A percentile compares a stretch with the other conserved stretches of the same genome.
phyloP scores from a whole-genome alignment of 2,888 invertebrate species.

The Agrotis ipsilon region DNA sequence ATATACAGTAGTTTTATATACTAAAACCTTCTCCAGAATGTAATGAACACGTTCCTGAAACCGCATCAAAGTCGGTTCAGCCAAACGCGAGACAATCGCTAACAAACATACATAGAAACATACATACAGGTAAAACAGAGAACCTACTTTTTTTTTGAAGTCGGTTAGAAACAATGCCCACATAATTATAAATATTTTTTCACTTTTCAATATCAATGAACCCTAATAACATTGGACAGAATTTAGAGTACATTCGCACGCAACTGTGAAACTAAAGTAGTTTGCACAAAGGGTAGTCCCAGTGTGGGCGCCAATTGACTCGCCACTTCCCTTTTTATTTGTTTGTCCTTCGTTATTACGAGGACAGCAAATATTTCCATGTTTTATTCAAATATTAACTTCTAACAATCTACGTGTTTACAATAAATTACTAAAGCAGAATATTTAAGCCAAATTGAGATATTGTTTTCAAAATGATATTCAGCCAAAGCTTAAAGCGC shows the following conservation, averaged over 20 bases:
- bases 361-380: constrained; percentile 15
- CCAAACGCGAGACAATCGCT: no score
- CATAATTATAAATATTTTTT: not conserved
- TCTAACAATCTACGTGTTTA: constrained; percentile 17
- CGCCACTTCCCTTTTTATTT: constrained; percentile 24
- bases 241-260: constrained; percentile 18
- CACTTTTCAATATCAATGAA: not conserved
- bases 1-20: no score
- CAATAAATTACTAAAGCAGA: constrained; percentile 6
- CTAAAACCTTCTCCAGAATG: no score
- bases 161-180: no score
- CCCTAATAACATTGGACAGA: constrained; percentile 13
- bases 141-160: no score
- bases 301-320: constrained; percentile 51
- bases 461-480: constrained; percentile 41
- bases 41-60: no score
- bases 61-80: no score
- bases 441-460: constrained; percentile 39
- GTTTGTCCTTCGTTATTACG: constrained; percentile 22
- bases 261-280: constrained; percentile 22
- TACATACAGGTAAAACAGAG: no score
- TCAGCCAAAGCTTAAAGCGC: constrained; percentile 12
- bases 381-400: constrained; percentile 12
- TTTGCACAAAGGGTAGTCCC: constrained; percentile 37
- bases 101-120: no score